These are phyloP conservation scores for Alethe castanea DNA, from an alignment of 2,113 vertebrate species.

Conservation along the genomic window DNA sequence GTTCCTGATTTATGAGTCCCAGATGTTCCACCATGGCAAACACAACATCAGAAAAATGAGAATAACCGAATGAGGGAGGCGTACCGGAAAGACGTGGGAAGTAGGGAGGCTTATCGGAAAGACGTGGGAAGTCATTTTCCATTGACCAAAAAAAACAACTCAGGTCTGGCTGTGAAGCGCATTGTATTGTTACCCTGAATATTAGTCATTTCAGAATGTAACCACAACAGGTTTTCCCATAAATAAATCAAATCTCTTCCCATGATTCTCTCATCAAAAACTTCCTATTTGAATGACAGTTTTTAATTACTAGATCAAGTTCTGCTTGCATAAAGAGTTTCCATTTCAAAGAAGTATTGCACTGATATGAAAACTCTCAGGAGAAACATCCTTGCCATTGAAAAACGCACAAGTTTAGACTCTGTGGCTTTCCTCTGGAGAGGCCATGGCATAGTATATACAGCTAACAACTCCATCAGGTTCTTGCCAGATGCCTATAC, in stretches of 20 bases:
- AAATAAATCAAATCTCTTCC: conserved; percentile 54
- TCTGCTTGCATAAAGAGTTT: conserved; percentile 48
- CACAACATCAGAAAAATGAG: not conserved
- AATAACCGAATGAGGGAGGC: not conserved
- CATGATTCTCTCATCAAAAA: conserved; percentile 40
- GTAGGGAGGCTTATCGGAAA: not conserved
- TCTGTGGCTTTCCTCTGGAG: not conserved
- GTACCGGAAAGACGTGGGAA: not conserved
- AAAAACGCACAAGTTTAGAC: conserved; percentile 11
- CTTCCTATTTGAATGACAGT: conserved; percentile 50
- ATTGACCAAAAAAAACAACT: conserved; percentile 14
- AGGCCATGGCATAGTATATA: not conserved
- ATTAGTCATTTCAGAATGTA: conserved; percentile 37
- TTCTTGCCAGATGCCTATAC: not conserved
- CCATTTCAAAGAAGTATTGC: conserved; percentile 45
- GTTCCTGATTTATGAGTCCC: not conserved
- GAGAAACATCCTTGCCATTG: not conserved
- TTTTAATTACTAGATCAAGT: conserved; percentile 58
- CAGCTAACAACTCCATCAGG: not conserved
- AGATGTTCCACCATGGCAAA: not conserved
- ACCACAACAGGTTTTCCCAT: conserved; percentile 48
- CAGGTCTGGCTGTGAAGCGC: not conserved
- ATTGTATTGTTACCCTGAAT: not conserved
- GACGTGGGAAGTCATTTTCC: not conserved
- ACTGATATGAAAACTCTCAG: conserved; percentile 37